Conservation (phyloP, 2,888 invertebrate genomes). For the Uloborus plumipes region DNA sequence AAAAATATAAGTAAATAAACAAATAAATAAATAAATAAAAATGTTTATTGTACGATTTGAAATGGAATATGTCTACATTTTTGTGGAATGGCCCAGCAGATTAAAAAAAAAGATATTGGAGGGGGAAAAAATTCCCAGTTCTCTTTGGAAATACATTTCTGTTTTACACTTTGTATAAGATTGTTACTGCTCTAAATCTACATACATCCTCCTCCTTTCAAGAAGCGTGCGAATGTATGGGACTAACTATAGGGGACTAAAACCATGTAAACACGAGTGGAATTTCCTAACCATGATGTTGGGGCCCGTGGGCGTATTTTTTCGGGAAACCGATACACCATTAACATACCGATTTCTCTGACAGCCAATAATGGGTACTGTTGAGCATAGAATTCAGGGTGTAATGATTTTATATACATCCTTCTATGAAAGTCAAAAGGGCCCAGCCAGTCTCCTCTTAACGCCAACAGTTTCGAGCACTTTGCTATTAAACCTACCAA, state of each 20-base stretch:
- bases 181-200: no score
- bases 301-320: not conserved
- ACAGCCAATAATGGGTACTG: slow-evolving; percentile 45
- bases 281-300: not conserved
- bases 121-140: no score
- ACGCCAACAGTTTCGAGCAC: slow-evolving; percentile 38
- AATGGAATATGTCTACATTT: no score
- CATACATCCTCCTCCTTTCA: no score
- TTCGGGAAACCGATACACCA: slow-evolving; percentile 1
- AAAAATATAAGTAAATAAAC: no score
- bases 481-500: slow-evolving; percentile 62
- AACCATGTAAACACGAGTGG: not conserved
- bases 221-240: no score
- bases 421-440: slow-evolving; percentile 35
- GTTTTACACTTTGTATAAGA: no score
- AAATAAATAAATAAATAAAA: no score
- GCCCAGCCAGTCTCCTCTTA: slow-evolving; percentile 17
- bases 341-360: slow-evolving; percentile 48
- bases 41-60: no score
- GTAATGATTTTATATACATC: slow-evolving; percentile 46
- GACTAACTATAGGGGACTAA: not conserved
- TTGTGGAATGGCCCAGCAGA: no score
- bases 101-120: no score
- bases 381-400: slow-evolving; percentile 5
- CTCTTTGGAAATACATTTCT: no score